These are phyloP conservation scores for Dysdera silvatica DNA, from an alignment of 1,140 invertebrate species.

Conservation along the genomic window DNA sequence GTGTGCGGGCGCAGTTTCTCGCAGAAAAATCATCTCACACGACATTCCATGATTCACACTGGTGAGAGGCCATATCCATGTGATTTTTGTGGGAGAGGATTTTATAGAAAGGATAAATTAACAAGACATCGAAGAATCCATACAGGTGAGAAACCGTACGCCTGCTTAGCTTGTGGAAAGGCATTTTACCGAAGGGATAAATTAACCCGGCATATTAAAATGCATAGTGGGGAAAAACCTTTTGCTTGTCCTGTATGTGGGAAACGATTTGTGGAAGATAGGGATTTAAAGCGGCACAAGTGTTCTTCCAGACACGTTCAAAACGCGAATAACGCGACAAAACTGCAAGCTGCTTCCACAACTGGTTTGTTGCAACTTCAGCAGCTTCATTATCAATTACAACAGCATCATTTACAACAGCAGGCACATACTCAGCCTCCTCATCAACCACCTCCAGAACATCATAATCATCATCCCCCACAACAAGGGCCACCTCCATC, in stretches of 20 bases:
- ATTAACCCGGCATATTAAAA: conserved; percentile 60
- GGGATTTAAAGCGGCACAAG: conserved; percentile 28
- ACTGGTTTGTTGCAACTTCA: conserved; percentile 18
- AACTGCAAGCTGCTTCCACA: conserved; percentile 16
- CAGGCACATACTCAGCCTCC: conserved; percentile 13
- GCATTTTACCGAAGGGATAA: conserved; percentile 32
- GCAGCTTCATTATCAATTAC: conserved; percentile 24
- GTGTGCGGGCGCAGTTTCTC: conserved; percentile 37
- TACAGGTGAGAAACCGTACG: conserved; percentile 53
- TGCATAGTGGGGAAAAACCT: conserved; percentile 50
- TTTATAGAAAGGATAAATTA: conserved; percentile 80
- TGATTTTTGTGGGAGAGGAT: conserved; percentile 72
- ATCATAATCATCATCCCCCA: conserved; percentile 16
- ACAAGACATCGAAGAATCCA: conserved; percentile 76
- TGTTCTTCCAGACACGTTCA: conserved; percentile 28
- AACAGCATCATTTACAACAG: conserved; percentile 22
- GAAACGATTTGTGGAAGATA: conserved; percentile 36
- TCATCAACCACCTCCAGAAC: conserved; percentile 12
- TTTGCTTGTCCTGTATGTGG: conserved; percentile 29
- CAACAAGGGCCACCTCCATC: not conserved
- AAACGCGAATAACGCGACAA: conserved; percentile 21
- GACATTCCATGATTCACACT: conserved; percentile 62
- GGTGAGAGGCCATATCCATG: conserved; percentile 82
- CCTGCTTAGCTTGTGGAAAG: conserved; percentile 30
- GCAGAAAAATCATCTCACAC: conserved; percentile 38